phyloP scores from a whole-genome alignment of 2,888 invertebrate genomes.

The Mimachlamys varia region DNA sequence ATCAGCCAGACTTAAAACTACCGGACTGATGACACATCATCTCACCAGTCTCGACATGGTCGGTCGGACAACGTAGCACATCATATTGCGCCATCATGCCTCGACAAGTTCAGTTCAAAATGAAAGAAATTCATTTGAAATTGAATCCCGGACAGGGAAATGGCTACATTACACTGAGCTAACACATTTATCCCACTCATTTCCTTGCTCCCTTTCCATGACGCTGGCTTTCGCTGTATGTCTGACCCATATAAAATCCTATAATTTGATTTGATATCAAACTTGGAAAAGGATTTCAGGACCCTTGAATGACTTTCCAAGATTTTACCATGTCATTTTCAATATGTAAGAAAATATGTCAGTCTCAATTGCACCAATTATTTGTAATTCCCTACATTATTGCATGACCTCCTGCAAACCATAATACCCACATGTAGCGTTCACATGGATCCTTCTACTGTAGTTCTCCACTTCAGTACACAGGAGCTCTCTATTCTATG shows the following conservation, averaged over 20 bases:
- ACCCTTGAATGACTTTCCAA: not conserved
- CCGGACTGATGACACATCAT: not conserved
- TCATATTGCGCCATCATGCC: not conserved
- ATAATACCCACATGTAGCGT: not conserved
- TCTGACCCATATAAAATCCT: conserved; percentile 25
- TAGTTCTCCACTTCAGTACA: not conserved
- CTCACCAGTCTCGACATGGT: not conserved
- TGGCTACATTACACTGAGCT: conserved; percentile 3
- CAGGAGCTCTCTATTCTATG: not conserved
- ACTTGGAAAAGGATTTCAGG: not conserved
- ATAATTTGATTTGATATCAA: conserved; percentile 27
- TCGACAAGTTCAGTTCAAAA: conserved; percentile 15
- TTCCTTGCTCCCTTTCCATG: not conserved
- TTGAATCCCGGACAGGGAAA: conserved; percentile 13
- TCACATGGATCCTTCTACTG: not conserved
- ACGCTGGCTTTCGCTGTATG: conserved; percentile 12
- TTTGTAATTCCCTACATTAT: not conserved
- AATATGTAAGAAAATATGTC: not conserved
- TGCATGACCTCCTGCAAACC: not conserved
- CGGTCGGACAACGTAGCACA: not conserved
- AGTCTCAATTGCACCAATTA: not conserved
- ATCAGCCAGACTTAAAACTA: not conserved
- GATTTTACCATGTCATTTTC: not conserved
- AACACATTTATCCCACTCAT: conserved; percentile 26
- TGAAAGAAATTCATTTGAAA: conserved; percentile 31